Evolutionary conservation across 2,797 vertebrate species (phyloP), one percentile per base, ranked within the genome.

Genomic region (Sebastes steindachneri): DNA sequence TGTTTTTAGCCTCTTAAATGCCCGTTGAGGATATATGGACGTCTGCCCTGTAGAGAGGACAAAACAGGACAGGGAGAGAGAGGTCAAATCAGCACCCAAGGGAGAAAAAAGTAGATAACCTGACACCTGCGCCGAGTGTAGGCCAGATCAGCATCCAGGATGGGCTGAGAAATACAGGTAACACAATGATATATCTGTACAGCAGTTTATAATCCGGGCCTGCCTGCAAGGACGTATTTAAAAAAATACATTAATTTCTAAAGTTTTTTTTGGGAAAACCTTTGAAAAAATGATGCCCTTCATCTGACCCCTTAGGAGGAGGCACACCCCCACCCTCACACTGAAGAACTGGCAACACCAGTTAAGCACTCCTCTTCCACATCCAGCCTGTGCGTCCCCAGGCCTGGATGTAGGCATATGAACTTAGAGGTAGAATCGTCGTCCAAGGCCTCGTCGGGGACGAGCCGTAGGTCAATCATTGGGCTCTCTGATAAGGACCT

Each of bases 401-500:
- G 55, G 54, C 75, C 82, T 15, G 76, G 80, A 29, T 86, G 82
- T 23, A 78, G 84, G 53, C 54, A 73, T 10, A 65, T 25, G 19
- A 90, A 79, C 33, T 83, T 83, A 73, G 92, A 91, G 21, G 77
- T 82, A 70, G 86, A 90, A 76, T 77, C 90, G 6, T 75, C 79
- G 0, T 80, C 84, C 4, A 29, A 78, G 78, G 79, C 85, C 37
- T 88, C 89, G 4, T 90, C 87, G 4, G 79, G 73, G 62, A 64
- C 57, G 26, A 71, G 79, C 6, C 88, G 76, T 1, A 59, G 78
- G 66, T 91, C 93, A 7, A 89, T 80, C 89, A 92, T 94, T 9
- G 91, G 88, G 82, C 93, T 93, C 87, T 93, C 94, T 89, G 94
- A 90, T 48, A 79, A 88, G 26, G 88, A 94, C 73, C 93, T 93